A percentile compares a stretch with the other conserved stretches of the same genome.
Conservation (phyloP, 1,140 invertebrate species). For the Drosophila athabasca region DNA sequence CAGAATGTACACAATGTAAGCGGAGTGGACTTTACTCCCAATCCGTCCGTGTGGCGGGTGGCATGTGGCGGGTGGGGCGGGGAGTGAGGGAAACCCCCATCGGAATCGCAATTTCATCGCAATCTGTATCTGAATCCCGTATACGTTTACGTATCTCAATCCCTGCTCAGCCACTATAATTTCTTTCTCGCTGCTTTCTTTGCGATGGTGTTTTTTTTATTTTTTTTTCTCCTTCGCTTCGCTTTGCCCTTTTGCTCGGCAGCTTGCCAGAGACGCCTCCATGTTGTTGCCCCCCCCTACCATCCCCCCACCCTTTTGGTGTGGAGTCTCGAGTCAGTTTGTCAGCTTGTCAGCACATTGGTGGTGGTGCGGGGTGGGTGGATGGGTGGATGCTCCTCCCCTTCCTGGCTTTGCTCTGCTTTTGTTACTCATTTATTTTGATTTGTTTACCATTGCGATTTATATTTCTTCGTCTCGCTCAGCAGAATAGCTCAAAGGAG, state of each 20-base stretch:
- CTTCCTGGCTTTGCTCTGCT: slow-evolving; percentile 49
- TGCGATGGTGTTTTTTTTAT: neutral
- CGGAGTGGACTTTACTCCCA: slow-evolving; percentile 2
- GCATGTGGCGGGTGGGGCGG: no score
- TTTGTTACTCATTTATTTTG: slow-evolving; percentile 83
- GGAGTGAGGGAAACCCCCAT: neutral
- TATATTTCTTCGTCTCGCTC: slow-evolving; percentile 72
- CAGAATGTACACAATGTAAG: slow-evolving; percentile 73
- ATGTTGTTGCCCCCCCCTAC: slow-evolving; percentile 32
- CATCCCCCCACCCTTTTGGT: no score
- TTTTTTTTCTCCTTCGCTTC: slow-evolving; percentile 10
- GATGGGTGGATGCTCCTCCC: slow-evolving; percentile 28
- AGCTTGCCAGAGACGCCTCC: slow-evolving; percentile 48
- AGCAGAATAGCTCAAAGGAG: slow-evolving; percentile 25
- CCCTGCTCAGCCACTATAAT: slow-evolving; percentile 53
- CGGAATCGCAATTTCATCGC: slow-evolving; percentile 40
- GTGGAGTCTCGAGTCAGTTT: slow-evolving; percentile 56
- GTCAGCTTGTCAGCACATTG: slow-evolving; percentile 73
- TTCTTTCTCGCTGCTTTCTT: slow-evolving; percentile 39
- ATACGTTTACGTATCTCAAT: slow-evolving; percentile 57
- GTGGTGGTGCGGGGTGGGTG: slow-evolving; percentile 6
- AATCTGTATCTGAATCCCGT: slow-evolving; percentile 31
- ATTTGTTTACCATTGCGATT: slow-evolving; percentile 82
- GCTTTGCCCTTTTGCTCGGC: slow-evolving; percentile 23
- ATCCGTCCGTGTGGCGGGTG: no score